Conservation (phyloP, 2,888 invertebrate species). For the Brachypterus glaber region DNA sequence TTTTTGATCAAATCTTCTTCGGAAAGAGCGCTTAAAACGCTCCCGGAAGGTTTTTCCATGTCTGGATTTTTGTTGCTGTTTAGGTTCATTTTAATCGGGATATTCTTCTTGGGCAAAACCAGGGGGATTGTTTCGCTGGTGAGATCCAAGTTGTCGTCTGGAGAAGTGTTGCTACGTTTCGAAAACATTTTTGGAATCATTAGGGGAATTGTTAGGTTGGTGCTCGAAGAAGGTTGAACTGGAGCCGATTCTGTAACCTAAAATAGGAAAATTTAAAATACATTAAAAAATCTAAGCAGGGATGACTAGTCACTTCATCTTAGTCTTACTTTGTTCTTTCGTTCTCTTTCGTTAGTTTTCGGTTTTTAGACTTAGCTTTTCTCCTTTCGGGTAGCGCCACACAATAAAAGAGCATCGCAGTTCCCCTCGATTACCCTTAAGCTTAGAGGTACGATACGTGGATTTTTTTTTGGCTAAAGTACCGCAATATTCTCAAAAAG, state of each 20-base stretch:
- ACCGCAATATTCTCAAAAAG: too few relatives aligned
- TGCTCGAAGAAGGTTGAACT: background rate
- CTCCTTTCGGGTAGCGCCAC: too few relatives aligned
- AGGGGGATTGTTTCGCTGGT: slow-evolving; percentile 34
- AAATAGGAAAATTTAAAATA: slow-evolving; percentile 5
- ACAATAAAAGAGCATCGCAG: too few relatives aligned
- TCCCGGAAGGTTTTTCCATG: slow-evolving; percentile 28
- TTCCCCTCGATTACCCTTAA: too few relatives aligned
- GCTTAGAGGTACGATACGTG: too few relatives aligned
- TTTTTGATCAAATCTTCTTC: slow-evolving; percentile 50
- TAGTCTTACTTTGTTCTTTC: too few relatives aligned
- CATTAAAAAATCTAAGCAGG: too few relatives aligned
- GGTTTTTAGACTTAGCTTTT: too few relatives aligned
- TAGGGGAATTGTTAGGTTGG: slow-evolving; percentile 36
- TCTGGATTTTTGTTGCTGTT: slow-evolving; percentile 18
- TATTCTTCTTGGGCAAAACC: slow-evolving; percentile 34
- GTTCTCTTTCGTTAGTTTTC: too few relatives aligned
- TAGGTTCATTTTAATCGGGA: slow-evolving; percentile 24
- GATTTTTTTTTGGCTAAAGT: too few relatives aligned
- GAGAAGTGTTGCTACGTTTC: slow-evolving; percentile 18
- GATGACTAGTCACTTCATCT: too few relatives aligned
- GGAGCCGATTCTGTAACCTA: slow-evolving; percentile 22
- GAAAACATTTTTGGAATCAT: slow-evolving; percentile 36
- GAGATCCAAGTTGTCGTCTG: slow-evolving; percentile 14
- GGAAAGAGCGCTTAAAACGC: slow-evolving; percentile 45